Evolutionary conservation across 2,113 vertebrate genomes (phyloP).

Genomic region (Pristiophorus japonicus): DNA sequence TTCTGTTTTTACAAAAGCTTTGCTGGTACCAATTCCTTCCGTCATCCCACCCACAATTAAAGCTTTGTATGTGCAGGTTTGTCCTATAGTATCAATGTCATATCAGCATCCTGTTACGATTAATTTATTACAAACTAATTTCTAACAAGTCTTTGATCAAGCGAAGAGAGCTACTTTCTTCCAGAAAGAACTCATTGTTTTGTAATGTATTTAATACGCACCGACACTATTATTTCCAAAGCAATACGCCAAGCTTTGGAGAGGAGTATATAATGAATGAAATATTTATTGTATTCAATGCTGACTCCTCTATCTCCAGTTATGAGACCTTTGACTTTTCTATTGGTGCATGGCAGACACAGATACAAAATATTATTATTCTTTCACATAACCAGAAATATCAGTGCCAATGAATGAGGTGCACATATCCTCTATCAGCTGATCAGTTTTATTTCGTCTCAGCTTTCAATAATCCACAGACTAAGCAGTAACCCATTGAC

Average conservation of each 20-base stretch:
- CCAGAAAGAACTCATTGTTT: neutral
- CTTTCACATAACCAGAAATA: neutral
- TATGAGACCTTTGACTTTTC: neutral
- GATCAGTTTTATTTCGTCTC: neutral
- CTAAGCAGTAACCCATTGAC: slow-evolving; percentile 38
- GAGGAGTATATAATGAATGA: neutral
- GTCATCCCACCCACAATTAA: neutral
- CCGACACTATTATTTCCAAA: neutral
- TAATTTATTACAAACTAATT: neutral
- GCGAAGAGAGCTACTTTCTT: neutral
- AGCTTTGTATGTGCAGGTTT: neutral
- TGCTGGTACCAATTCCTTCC: neutral
- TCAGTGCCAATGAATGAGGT: neutral
- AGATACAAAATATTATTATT: neutral
- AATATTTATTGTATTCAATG: neutral
- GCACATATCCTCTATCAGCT: neutral
- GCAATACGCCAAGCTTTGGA: neutral
- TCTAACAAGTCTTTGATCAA: neutral
- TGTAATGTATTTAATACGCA: neutral
- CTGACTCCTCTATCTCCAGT: neutral
- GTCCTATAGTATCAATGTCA: neutral
- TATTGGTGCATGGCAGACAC: neutral
- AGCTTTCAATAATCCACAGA: slow-evolving; percentile 39
- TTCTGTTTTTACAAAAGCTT: neutral
- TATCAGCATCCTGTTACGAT: neutral